A percentile compares a stretch with the other conserved stretches of the same genome.
These are phyloP conservation scores for Isichthys henryi DNA, from an alignment of 2,113 vertebrate species.

Conservation along the genomic window DNA sequence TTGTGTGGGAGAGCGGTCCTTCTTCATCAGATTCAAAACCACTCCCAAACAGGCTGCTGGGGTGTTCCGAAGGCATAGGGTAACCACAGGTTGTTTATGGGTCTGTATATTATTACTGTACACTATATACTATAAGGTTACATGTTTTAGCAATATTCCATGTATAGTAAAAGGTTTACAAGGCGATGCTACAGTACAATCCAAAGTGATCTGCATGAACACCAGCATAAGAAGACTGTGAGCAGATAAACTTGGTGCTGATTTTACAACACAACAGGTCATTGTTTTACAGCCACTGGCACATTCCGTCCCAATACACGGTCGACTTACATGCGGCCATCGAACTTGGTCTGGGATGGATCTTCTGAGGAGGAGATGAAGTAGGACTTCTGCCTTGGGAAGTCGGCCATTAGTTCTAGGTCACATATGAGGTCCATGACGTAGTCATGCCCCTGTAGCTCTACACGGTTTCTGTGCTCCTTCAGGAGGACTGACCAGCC, in stretches of 20 bases:
- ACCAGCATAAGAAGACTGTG: background rate
- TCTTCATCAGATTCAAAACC: conserved; percentile 66
- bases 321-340: conserved; percentile 66
- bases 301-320: background rate
- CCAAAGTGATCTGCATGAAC: background rate
- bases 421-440: conserved; percentile 85
- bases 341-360: conserved; percentile 39
- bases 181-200: background rate
- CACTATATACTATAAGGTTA: background rate
- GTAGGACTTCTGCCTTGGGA: conserved; percentile 84
- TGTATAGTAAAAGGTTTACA: background rate
- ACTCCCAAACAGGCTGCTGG: conserved; percentile 69
- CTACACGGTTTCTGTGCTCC: conserved; percentile 75
- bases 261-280: background rate
- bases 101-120: background rate
- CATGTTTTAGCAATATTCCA: background rate
- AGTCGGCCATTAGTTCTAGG: conserved; percentile 76
- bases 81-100: background rate
- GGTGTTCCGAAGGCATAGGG: background rate
- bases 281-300: background rate
- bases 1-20: conserved; percentile 50
- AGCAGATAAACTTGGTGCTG: background rate
- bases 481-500: conserved; percentile 89
- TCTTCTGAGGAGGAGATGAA: conserved; percentile 79
- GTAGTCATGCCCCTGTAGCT: conserved; percentile 86